These are phyloP conservation scores for Coregonus clupeaformis DNA, from an alignment of 2,113 vertebrate genomes.

Conservation along the genomic window DNA sequence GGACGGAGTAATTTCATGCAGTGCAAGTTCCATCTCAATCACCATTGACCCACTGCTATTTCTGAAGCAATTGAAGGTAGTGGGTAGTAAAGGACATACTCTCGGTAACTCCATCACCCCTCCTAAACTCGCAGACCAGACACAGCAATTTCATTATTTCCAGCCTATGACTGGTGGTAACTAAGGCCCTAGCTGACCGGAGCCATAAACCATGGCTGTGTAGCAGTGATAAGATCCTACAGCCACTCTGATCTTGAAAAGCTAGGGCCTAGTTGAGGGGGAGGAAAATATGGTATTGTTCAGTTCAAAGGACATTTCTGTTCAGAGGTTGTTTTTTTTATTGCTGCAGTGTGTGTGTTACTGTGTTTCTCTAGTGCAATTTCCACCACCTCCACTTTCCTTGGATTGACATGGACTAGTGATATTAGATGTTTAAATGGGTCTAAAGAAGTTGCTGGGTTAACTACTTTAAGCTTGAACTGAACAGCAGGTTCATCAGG, in stretches of 20 bases:
- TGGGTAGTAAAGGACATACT: not conserved
- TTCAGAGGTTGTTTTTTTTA: slow-evolving; percentile 6
- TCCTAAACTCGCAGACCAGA: not conserved
- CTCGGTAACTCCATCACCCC: not conserved
- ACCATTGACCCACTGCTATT: not conserved
- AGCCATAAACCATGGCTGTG: slow-evolving; percentile 42
- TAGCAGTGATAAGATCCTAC: slow-evolving; percentile 42
- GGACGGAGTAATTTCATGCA: not conserved
- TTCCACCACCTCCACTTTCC: not conserved
- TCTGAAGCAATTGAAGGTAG: not conserved
- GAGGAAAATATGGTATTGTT: slow-evolving; percentile 16
- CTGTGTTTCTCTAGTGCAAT: not conserved
- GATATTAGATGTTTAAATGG: too few species aligned
- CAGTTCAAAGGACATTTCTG: slow-evolving; percentile 27
- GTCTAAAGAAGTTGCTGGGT: too few species aligned
- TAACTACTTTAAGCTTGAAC: too few species aligned
- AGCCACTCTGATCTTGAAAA: slow-evolving; percentile 30
- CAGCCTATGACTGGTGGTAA: slow-evolving; percentile 32
- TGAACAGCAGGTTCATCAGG: too few species aligned
- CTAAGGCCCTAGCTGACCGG: slow-evolving; percentile 23
- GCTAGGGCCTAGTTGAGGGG: not conserved
- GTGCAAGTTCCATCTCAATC: not conserved
- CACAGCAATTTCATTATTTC: slow-evolving; percentile 51
- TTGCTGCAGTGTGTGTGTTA: not conserved
- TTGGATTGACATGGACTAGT: not conserved